phyloP scores from a whole-genome alignment of 2,113 vertebrate genomes.

The Symphodus melops region DNA sequence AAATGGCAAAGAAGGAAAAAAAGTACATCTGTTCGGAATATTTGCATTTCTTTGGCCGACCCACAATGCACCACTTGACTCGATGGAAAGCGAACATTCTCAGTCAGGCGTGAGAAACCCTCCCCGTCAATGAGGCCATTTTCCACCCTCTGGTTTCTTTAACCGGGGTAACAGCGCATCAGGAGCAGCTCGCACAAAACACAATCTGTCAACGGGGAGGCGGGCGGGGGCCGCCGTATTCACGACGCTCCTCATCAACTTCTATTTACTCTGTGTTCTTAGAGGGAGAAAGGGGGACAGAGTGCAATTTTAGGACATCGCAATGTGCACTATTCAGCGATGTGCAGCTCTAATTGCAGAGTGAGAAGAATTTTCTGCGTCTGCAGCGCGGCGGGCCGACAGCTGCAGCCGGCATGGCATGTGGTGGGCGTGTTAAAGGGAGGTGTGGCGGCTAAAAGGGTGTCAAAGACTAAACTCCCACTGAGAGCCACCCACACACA shows the following conservation, averaged over 20 bases:
- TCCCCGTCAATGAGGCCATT: constrained; percentile 76
- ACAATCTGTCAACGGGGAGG: constrained; percentile 69
- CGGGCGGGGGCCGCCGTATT: constrained; percentile 58
- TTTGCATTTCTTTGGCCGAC: constrained; percentile 82
- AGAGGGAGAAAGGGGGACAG: constrained; percentile 56
- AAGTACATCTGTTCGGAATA: constrained; percentile 80
- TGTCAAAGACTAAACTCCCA: constrained; percentile 68
- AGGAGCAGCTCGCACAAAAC: constrained; percentile 70
- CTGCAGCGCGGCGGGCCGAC: constrained; percentile 72
- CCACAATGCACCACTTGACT: constrained; percentile 83
- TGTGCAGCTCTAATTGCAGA: constrained; percentile 80
- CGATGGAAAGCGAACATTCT: constrained; percentile 77
- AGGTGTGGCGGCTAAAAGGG: constrained; percentile 68
- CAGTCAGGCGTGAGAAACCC: constrained; percentile 80
- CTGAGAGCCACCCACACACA: constrained; percentile 53
- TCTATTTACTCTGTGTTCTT: constrained; percentile 70
- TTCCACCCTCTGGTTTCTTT: constrained; percentile 65
- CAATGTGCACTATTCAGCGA: constrained; percentile 79
- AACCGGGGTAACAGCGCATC: constrained; percentile 66
- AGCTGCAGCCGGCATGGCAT: constrained; percentile 82
- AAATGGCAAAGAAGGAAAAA: constrained; percentile 58
- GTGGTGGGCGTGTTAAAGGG: constrained; percentile 66
- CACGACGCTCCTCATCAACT: constrained; percentile 61
- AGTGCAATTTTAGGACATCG: constrained; percentile 75
- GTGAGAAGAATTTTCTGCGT: constrained; percentile 70